Base-by-base conservation (phyloP, 1,140 invertebrate species). In the Notospermus geniculatus region DNA sequence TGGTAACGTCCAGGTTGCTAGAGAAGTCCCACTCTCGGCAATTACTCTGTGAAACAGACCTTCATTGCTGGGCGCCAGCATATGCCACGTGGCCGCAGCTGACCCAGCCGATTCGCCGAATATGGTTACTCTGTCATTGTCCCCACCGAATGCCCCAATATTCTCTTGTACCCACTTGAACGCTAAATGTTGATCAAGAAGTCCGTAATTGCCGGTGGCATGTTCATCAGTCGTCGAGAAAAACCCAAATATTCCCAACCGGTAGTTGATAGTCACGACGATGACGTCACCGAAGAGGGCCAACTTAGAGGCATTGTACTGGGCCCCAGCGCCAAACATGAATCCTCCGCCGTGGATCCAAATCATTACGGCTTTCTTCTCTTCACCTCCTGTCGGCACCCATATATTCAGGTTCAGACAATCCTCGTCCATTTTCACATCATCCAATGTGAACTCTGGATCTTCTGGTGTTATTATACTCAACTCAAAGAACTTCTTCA, bases 81-180 rank as follows among this genome's bases (percentile, higher is more conserved):
- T 43, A 22, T 62, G 61, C 32, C 62, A 59, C 15, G 55, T 52
- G 1, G 62, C 59, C 54, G 56, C 45, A 23, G 60, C 60, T 0
- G 60, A 61, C 23, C 70, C 70, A 9, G 85, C 82, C 0, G 83
- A 84, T 75, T 90, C 86, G 1, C 89, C 89, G 57, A 88, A 80
- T 1, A 91, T 70, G 0, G 90, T 91, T 0, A 91, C 82, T 29
- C 84, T 80, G 15, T 83, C 78, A 0, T 84, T 81, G 78, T 91
- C 88, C 1, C 89, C 90, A 4, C 89, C 89, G 71, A 91, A 91
- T n/a, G 83, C 77, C 17, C 77, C 77, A 41, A 90, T 88, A 76
- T 91, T 89, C 57, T 86, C 83, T 53, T 85, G 79, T 7, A 87
- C 76, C 86, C 86, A 87, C 30, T 60, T 17, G 27, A 64, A 28